Evolutionary conservation across 2,113 vertebrate species (phyloP).

Genomic region (Miniopterus natalensis): DNA sequence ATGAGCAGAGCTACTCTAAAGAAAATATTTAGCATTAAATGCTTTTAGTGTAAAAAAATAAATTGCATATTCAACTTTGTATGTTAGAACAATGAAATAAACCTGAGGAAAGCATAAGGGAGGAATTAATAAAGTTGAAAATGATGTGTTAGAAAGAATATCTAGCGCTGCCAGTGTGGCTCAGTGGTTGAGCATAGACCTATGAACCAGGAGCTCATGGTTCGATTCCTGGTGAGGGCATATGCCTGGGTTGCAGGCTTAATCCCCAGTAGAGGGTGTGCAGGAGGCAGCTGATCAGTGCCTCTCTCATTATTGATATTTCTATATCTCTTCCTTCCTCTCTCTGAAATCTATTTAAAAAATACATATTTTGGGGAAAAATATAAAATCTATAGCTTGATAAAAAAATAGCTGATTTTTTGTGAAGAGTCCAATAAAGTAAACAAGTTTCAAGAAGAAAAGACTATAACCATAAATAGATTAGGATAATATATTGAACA

Average conservation of each 20-base stretch:
- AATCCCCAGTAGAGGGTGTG: no score
- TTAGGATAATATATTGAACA: background rate
- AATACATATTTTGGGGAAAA: background rate
- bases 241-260: no score
- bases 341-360: no score
- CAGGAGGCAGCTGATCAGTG: no score
- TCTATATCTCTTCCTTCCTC: no score
- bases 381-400: background rate
- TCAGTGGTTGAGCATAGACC: no score
- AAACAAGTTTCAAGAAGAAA: slow-evolving; percentile 23
- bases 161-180: no score
- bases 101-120: background rate
- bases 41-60: background rate
- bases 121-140: background rate
- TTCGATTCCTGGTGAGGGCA: no score
- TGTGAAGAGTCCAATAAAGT: background rate
- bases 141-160: background rate
- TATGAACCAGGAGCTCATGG: no score
- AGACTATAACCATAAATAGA: background rate
- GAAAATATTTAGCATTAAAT: background rate
- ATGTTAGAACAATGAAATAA: background rate
- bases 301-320: no score
- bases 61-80: background rate
- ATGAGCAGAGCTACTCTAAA: background rate
- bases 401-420: background rate